phyloP scores from a whole-genome alignment of 2,888 invertebrate species.

The Pomacea canaliculata region DNA sequence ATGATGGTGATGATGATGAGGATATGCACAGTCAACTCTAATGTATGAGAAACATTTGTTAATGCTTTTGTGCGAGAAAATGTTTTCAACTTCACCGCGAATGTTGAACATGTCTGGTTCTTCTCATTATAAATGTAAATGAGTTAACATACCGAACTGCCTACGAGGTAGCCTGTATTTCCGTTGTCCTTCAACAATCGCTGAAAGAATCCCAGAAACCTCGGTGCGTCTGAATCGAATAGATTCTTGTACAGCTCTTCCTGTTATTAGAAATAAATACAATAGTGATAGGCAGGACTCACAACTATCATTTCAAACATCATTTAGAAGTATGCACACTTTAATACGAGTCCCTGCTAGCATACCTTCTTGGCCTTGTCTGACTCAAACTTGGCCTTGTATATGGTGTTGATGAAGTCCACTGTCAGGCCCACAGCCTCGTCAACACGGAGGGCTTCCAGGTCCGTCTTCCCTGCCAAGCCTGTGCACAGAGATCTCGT shows the following conservation, averaged over 20 bases:
- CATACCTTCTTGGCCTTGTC: conserved; percentile 33
- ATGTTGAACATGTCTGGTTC: too few relatives aligned
- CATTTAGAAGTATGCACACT: too few relatives aligned
- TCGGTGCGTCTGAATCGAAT: conserved; percentile 25
- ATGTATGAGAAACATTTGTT: too few relatives aligned
- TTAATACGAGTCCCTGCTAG: too few relatives aligned
- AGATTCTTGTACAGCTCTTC: conserved; percentile 29
- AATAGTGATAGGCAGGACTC: neutral
- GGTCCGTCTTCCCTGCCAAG: conserved; percentile 32
- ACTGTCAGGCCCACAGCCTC: conserved; percentile 29
- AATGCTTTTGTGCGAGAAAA: too few relatives aligned
- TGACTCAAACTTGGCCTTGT: conserved; percentile 29
- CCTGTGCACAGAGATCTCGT: conserved; percentile 19
- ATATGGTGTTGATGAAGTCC: conserved; percentile 30
- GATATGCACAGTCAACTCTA: too few relatives aligned
- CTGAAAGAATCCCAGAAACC: conserved; percentile 29
- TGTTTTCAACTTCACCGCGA: too few relatives aligned
- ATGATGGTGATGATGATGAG: too few relatives aligned
- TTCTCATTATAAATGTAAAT: too few relatives aligned
- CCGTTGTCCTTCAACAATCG: conserved; percentile 29
- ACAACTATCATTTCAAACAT: too few relatives aligned
- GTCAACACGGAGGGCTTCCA: conserved; percentile 35
- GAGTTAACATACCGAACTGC: conserved; percentile 22
- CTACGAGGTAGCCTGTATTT: conserved; percentile 28
- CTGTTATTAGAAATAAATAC: conserved; percentile 19